Evolutionary conservation across 92 coral and sea anemone species (phyloP).

Genomic region (Diadumene lineata): DNA sequence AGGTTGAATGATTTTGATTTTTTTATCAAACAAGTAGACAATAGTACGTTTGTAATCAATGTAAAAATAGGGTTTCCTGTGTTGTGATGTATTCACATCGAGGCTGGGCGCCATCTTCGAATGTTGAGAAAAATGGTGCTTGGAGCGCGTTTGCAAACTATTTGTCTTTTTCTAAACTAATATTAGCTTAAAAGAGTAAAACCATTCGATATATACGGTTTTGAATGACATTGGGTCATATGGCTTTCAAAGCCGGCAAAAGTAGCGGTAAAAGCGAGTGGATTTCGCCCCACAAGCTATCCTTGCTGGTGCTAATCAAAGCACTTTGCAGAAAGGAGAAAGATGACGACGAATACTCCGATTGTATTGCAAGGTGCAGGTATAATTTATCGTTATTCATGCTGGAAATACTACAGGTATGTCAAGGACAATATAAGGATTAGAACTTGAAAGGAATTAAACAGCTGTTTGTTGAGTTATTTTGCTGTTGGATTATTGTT

Average conservation of each 20-base stretch:
- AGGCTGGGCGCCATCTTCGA: constrained; percentile 40
- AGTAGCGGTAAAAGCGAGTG: constrained; percentile 54
- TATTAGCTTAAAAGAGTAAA: neutral
- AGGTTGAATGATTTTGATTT: too few relatives aligned
- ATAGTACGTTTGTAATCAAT: too few relatives aligned
- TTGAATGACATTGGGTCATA: neutral
- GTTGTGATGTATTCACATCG: constrained; percentile 10
- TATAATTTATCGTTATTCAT: constrained; percentile 71
- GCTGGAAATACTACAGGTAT: constrained; percentile 84
- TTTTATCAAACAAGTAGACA: too few relatives aligned
- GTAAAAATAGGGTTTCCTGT: constrained; percentile 37
- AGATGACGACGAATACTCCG: constrained; percentile 44
- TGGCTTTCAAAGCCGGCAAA: constrained; percentile 21
- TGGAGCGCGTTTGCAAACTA: neutral
- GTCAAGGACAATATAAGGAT: too few relatives aligned
- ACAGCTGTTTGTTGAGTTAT: too few relatives aligned
- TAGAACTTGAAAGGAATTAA: too few relatives aligned
- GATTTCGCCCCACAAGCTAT: constrained; percentile 86
- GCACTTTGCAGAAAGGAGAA: constrained; percentile 56
- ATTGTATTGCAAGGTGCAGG: constrained; percentile 57
- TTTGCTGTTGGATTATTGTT: too few relatives aligned
- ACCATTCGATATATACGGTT: neutral
- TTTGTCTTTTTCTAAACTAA: neutral
- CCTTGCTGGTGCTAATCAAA: constrained; percentile 73
- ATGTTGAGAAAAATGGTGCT: neutral